A percentile compares a stretch with the other conserved stretches of the same genome.
These are phyloP conservation scores for Steinernema hermaphroditum DNA, from an alignment of 2,888 invertebrate species.

Conservation along the genomic window DNA sequence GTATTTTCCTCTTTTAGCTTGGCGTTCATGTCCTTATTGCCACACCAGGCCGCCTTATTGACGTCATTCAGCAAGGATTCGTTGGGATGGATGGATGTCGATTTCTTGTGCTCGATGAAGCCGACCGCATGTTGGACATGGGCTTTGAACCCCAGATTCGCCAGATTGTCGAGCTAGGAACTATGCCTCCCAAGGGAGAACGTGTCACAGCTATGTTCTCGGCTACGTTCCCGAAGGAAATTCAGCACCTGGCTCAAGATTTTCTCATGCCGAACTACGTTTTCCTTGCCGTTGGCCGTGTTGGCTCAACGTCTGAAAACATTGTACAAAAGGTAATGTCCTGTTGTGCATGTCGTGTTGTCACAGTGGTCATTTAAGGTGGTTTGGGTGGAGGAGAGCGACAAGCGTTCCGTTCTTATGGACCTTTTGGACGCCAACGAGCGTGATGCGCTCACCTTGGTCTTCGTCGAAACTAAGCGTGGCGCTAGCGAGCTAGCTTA, in stretches of 20 bases:
- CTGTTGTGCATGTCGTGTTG: neutral
- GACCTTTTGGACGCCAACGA: neutral
- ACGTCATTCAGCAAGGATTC: neutral
- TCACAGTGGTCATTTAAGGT: neutral
- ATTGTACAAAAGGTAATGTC: neutral
- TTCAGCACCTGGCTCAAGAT: constrained; percentile 19
- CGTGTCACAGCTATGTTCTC: constrained; percentile 6
- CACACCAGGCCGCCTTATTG: constrained; percentile 31
- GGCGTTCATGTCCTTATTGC: constrained; percentile 28
- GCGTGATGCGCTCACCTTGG: neutral
- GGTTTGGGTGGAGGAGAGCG: neutral
- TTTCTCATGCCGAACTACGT: constrained; percentile 4
- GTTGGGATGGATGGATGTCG: neutral
- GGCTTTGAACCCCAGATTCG: constrained; percentile 16
- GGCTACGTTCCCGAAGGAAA: constrained; percentile 6
- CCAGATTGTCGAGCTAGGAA: neutral
- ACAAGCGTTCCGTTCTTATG: neutral
- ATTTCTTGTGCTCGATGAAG: constrained; percentile 23
- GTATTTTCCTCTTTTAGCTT: too few species aligned
- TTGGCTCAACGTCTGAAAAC: neutral
- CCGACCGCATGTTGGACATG: constrained; percentile 29
- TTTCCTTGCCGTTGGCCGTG: constrained; percentile 16
- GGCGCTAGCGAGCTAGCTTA: neutral
- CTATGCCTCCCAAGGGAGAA: constrained; percentile 1
- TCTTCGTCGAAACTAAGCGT: neutral